Evolutionary conservation across 2,888 invertebrate genomes (phyloP), one percentile per base, ranked within the genome.

Genomic region (Drosophila melanocephala): DNA sequence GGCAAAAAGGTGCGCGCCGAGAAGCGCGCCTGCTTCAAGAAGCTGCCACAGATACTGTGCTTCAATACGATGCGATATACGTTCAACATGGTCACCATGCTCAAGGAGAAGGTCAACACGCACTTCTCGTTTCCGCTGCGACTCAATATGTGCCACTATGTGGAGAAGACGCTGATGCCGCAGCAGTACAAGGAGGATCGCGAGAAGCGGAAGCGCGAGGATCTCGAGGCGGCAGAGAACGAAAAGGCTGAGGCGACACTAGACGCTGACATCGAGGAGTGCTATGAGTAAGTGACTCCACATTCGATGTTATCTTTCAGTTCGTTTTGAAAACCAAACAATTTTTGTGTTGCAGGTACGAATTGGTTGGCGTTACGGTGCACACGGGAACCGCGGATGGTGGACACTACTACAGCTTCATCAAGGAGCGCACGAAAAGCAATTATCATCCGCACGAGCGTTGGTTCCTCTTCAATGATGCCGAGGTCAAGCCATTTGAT

Each of bases 311-410:
- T 39, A 3, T 37, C 12, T 9, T 14, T 28, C 1, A 26, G 28
- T 4, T 5, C 12, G 30, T 37, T n/a, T 67, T n/a, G 2, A 67
- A 16, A 30, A 28, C 9, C 16, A 42, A 69, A 44, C 9, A 4
- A 5, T 22, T 16, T 33, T 93, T 92, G 57, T 35, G 35, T 62
- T 79, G 4, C 77, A 95, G 95, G 64, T 95, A 97, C 94, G 97
- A 97, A 93, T 93, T 98, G 77, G 97, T 97, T 75, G 99, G 99
- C 16, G 98, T 99, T 16, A 99, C 99, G 0, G 99, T 99, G 0
- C 99, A 99, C 94, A 99, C 99, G 22, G 99, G 99, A n/a, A 99
- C 98, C 0, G 99, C 99, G 1, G 99, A 99, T 93, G 98, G 98
- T 63, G 99, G 99, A 0, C 99, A 99, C 94, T 99, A 99, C 94